These are phyloP conservation scores for Drosophila melanosoma DNA, from an alignment of 2,888 invertebrate species.

Conservation along the genomic window DNA sequence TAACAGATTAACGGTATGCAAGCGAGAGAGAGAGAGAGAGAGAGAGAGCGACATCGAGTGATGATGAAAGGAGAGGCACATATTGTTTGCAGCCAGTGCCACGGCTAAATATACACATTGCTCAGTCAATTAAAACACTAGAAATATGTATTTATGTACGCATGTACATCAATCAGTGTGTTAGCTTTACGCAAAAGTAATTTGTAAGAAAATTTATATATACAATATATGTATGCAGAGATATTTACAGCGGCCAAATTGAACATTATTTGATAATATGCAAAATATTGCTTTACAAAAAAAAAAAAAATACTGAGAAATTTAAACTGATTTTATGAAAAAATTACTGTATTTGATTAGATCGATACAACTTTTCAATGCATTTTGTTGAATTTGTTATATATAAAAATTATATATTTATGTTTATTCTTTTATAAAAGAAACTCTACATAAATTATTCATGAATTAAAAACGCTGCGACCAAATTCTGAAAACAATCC, in stretches of 20 bases:
- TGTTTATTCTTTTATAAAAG: neutral
- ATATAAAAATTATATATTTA: neutral
- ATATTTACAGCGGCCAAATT: slow-evolving; percentile 55
- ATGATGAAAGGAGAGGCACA: neutral
- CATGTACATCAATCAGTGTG: slow-evolving; percentile 13
- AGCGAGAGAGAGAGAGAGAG: neutral
- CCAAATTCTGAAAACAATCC: slow-evolving; percentile 47
- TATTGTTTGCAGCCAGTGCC: slow-evolving; percentile 12
- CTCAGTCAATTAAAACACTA: slow-evolving; percentile 59
- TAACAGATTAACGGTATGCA: neutral
- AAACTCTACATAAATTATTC: slow-evolving; percentile 7
- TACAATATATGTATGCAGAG: slow-evolving; percentile 18
- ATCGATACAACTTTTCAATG: slow-evolving; percentile 32
- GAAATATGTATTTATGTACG: slow-evolving; percentile 11
- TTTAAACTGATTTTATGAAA: slow-evolving; percentile 35
- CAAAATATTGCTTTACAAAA: slow-evolving; percentile 27
- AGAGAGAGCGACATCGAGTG: neutral
- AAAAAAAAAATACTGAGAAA: slow-evolving; percentile 12
- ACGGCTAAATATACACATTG: slow-evolving; percentile 49
- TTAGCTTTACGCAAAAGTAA: slow-evolving; percentile 42
- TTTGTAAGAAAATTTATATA: slow-evolving; percentile 31
- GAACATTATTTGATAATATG: slow-evolving; percentile 37
- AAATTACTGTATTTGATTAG: slow-evolving; percentile 31
- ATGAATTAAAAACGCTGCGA: slow-evolving; percentile 41
- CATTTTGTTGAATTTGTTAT: slow-evolving; percentile 42